Conservation (phyloP, 2,113 vertebrate species). For the Forbesichthys papilliferus region DNA sequence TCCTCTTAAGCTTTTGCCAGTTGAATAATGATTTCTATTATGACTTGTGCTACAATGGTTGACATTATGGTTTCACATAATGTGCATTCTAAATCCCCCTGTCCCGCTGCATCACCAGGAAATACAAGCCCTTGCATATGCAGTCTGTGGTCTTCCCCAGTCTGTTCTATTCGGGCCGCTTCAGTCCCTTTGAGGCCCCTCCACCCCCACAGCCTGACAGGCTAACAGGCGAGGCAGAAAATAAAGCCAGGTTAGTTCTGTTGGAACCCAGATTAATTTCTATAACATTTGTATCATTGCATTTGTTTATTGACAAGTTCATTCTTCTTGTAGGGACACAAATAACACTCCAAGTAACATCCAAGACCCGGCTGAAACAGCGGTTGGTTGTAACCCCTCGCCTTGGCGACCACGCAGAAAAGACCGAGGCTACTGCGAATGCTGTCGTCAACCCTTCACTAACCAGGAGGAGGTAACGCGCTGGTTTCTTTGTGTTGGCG, state of each 20-base stretch:
- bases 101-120: slow-evolving; percentile 68
- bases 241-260: slow-evolving; percentile 55
- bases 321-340: slow-evolving; percentile 39
- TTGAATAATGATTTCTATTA: neutral
- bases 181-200: slow-evolving; percentile 81
- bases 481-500: neutral
- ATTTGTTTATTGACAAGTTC: neutral
- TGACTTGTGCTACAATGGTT: neutral
- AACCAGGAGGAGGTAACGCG: slow-evolving; percentile 73
- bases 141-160: slow-evolving; percentile 83
- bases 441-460: slow-evolving; percentile 80
- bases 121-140: slow-evolving; percentile 80
- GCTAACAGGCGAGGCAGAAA: slow-evolving; percentile 22
- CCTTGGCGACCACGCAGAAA: slow-evolving; percentile 64
- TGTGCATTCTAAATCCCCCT: slow-evolving; percentile 2
- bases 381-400: slow-evolving; percentile 37
- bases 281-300: neutral
- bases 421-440: slow-evolving; percentile 82
- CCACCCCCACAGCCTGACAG: slow-evolving; percentile 47
- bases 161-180: slow-evolving; percentile 75
- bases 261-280: neutral
- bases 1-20: neutral
- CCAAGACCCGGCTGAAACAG: slow-evolving; percentile 32
- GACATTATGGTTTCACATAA: neutral
- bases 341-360: slow-evolving; percentile 36